Base-by-base conservation (phyloP, 2,888 invertebrate genomes). In the Coelopa pilipes region DNA sequence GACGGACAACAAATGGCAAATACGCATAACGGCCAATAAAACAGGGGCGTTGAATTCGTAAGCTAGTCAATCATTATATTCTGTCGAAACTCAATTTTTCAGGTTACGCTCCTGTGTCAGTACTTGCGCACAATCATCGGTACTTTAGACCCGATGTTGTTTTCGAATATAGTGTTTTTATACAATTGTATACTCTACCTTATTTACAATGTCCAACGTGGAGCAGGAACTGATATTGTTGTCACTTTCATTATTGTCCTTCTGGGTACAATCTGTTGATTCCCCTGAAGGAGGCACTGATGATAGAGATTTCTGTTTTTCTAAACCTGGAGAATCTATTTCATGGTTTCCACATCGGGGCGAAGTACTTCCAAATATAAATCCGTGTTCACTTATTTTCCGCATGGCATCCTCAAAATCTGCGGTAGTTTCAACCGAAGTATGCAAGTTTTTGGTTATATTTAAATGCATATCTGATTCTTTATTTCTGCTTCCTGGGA, bases 211-310 rank as follows among this genome's bases (percentile, higher is more conserved):
- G 76, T 87, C 87, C 77, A 87, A 76, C 46, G 87, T 87, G 60
- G 87, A 87, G 77, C 87, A 87, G 76, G 87, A 87, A 80, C 87
- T 87, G 46, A 87, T 87, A 75, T 87, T 87, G 77, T 87, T 87
- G 78, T 87, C 87, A 73, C 86, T 86, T 72, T 86, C 86, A 5
- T 84, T 86, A 46, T 82, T 86, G 70, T 86, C 86, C 19, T 85
- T 84, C 71, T 85, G 85, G 0, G 83, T 83, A 62, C 82, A 81
- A 73, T 85, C 84, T 9, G 83, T 82, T 0, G 83, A 83, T 50
- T 84, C 85, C 47, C 80, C 72, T 24, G 81, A 82, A 15, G 71
- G 76, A 10, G 76, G 45, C 59, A 75, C 72, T 62, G 50, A 53
- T 21, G 62, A 57, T 7, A 62, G n/a, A 62, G 15, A 17, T 60